These are phyloP conservation scores for Eleginops maclovinus DNA, from an alignment of 2,113 vertebrate species.

Conservation along the genomic window DNA sequence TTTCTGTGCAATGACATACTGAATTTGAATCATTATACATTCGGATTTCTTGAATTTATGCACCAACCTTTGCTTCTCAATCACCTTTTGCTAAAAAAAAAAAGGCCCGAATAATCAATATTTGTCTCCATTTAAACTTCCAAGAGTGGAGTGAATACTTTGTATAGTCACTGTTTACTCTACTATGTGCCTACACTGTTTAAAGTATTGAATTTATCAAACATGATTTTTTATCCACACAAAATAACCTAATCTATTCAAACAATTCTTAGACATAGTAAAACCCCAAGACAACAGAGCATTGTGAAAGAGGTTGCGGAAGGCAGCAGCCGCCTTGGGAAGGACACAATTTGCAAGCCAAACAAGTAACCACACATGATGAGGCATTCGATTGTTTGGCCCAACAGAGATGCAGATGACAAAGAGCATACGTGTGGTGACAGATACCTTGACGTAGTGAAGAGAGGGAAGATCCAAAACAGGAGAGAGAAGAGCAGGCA, in stretches of 20 bases:
- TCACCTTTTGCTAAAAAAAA: background rate
- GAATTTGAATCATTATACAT: background rate
- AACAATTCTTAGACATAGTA: background rate
- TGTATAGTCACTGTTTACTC: background rate
- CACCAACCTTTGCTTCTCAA: background rate
- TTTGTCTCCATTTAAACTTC: background rate
- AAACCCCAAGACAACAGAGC: background rate
- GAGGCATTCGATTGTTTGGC: background rate
- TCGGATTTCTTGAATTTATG: no score
- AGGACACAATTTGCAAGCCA: slow-evolving; percentile 1
- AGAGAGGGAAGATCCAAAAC: slow-evolving; percentile 7
- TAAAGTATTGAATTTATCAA: background rate
- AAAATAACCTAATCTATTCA: background rate
- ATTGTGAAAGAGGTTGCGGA: background rate
- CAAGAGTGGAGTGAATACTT: background rate
- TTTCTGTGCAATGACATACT: background rate
- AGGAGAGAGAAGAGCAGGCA: slow-evolving; percentile 11
- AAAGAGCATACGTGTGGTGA: slow-evolving; percentile 35
- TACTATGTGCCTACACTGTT: background rate
- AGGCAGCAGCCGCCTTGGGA: background rate
- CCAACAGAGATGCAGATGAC: slow-evolving; percentile 17
- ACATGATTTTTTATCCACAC: background rate
- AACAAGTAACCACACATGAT: slow-evolving; percentile 12
- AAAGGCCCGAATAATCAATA: background rate
- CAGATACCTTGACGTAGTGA: background rate